Evolutionary conservation across 2,113 vertebrate species (phyloP).

Genomic region (Psilopogon haemacephalus): DNA sequence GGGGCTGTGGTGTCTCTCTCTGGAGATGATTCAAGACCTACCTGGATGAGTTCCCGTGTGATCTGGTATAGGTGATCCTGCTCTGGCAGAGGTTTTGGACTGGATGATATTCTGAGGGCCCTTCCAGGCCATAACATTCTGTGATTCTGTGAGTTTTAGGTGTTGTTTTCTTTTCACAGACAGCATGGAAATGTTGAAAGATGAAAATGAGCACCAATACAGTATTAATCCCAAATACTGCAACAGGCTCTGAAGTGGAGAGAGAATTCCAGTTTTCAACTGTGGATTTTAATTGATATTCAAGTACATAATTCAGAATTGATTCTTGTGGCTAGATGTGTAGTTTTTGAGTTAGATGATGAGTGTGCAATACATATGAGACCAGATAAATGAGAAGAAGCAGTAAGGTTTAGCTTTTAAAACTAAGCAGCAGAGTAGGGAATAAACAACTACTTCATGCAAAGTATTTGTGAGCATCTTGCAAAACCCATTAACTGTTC

Average conservation of each 20-base stretch:
- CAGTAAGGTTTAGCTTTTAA: not conserved
- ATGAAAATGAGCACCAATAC: not conserved
- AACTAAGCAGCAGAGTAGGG: not conserved
- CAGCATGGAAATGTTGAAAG: accelerated
- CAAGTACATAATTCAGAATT: not conserved
- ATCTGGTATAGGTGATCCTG: no score
- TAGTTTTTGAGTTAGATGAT: not conserved
- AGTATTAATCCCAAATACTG: not conserved
- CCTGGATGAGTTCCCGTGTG: no score
- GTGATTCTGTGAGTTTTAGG: no score
- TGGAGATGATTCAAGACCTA: no score
- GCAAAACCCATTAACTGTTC: not conserved
- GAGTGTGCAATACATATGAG: not conserved
- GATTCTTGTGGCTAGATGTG: not conserved
- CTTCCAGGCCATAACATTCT: no score
- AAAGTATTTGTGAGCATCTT: not conserved
- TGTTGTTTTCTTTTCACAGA: not conserved
- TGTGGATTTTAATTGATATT: not conserved
- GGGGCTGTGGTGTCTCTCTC: no score
- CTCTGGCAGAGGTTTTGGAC: no score
- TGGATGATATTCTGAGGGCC: no score
- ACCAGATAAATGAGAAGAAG: not conserved
- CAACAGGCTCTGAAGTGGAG: not conserved
- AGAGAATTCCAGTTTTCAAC: not conserved
- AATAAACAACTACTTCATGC: not conserved